Percentiles rank a stretch among this genome's conserved stretches.
Evolutionary conservation across 2,113 vertebrate species (phyloP).

Genomic region (Stegostoma tigrinum): DNA sequence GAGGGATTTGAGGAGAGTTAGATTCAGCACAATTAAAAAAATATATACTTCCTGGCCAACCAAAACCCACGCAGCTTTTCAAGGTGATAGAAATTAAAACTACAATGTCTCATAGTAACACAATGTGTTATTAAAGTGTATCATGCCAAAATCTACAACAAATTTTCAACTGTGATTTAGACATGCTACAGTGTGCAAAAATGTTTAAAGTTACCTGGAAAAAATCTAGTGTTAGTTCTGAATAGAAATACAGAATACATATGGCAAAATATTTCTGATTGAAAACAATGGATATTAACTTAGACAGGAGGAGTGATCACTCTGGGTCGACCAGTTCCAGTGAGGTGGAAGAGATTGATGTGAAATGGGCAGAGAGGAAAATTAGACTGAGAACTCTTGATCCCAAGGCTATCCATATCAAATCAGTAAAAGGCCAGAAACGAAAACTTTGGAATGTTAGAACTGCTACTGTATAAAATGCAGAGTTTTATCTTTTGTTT

Average conservation of each 20-base stretch:
- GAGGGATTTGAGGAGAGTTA: not conserved
- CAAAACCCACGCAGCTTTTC: not conserved
- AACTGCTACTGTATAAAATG: not conserved
- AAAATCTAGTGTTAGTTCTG: not conserved
- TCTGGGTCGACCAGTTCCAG: not conserved
- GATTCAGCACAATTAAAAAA: not conserved
- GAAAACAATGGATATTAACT: not conserved
- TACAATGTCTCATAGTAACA: not conserved
- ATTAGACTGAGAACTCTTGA: not conserved
- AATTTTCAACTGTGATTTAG: not conserved
- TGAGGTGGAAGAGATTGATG: slow-evolving; percentile 9
- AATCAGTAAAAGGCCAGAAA: not conserved
- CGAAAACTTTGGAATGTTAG: not conserved
- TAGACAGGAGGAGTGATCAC: not conserved
- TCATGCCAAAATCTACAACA: not conserved
- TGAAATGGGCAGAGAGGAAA: not conserved
- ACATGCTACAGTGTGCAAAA: not conserved
- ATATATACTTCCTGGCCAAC: not conserved
- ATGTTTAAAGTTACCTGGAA: not conserved
- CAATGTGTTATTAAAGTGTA: not conserved
- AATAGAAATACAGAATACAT: not conserved
- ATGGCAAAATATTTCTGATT: not conserved
- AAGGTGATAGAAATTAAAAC: not conserved
- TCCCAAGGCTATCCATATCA: slow-evolving; percentile 21
- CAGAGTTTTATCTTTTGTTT: not conserved